Conservation (phyloP, 2,797 vertebrate species). For the Graptemys geographica region DNA sequence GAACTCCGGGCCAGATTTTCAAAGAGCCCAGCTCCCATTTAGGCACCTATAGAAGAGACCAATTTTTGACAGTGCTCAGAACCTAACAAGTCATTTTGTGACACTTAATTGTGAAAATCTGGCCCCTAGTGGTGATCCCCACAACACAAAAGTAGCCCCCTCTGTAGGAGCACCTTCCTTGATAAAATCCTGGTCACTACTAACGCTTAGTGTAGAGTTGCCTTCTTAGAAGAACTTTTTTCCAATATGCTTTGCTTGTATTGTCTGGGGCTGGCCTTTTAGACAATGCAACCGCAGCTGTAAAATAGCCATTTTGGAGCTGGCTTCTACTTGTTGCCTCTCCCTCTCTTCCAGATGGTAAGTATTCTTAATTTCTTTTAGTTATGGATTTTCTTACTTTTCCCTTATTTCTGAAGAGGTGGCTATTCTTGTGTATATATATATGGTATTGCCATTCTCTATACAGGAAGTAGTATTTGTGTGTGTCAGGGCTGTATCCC, state of each 20-base stretch:
- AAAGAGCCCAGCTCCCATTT: not conserved
- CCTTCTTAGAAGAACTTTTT: not conserved
- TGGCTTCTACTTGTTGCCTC: not conserved
- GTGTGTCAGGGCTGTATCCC: no score
- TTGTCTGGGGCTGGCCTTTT: not conserved
- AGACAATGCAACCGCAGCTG: not conserved
- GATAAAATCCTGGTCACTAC: not conserved
- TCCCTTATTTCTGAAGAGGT: not conserved
- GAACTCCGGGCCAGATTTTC: not conserved
- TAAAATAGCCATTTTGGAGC: conserved; percentile 7
- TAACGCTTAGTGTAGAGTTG: no score
- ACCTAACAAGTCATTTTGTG: not conserved
- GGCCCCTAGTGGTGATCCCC: not conserved
- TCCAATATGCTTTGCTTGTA: not conserved
- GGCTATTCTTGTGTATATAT: not conserved
- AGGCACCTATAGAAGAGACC: not conserved
- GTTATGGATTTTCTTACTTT: not conserved
- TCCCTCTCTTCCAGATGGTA: not conserved
- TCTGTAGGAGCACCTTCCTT: not conserved
- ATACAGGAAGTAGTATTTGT: not conserved
- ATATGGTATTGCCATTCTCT: no score
- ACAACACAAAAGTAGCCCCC: not conserved
- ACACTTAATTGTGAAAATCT: conserved; percentile 13
- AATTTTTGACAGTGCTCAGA: not conserved
- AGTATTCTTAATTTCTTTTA: not conserved